These are phyloP conservation scores for Drosophila novamexicana DNA, from an alignment of 1,140 invertebrate species.

Conservation along the genomic window DNA sequence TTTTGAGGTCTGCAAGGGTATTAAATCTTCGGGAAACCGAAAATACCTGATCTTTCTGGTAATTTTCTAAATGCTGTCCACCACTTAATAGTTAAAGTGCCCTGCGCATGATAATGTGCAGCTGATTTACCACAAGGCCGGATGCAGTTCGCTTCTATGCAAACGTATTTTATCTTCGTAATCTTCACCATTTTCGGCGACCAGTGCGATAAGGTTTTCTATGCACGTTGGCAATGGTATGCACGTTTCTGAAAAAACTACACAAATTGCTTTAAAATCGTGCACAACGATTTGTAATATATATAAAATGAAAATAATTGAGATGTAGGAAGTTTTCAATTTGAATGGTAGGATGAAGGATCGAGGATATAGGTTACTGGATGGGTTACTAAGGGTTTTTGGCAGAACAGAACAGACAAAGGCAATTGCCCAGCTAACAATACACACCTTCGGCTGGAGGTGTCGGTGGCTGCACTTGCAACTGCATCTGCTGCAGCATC, in stretches of 20 bases:
- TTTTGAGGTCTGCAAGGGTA: neutral
- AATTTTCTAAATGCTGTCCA: neutral
- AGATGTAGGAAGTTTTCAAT: conserved; percentile 26
- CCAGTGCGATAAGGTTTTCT: conserved; percentile 84
- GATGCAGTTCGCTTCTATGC: conserved; percentile 83
- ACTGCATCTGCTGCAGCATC: conserved; percentile 16
- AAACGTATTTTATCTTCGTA: conserved; percentile 84
- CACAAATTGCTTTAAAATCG: conserved; percentile 84
- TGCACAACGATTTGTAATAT: conserved; percentile 71
- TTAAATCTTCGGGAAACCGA: conserved; percentile 1
- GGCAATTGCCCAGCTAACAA: conserved; percentile 6
- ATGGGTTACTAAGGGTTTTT: conserved; percentile 25
- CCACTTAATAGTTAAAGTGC: conserved; percentile 1
- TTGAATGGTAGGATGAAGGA: conserved; percentile 10
- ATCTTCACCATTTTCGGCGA: conserved; percentile 84
- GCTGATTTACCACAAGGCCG: conserved; percentile 83
- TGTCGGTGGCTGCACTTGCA: conserved; percentile 21
- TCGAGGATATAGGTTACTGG: neutral
- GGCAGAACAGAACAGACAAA: conserved; percentile 56
- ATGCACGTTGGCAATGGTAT: conserved; percentile 84
- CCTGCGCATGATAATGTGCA: conserved; percentile 47
- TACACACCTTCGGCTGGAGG: conserved; percentile 69
- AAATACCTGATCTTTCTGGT: neutral
- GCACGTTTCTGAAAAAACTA: conserved; percentile 85
- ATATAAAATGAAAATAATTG: conserved; percentile 53